Evolutionary conservation across 2,797 vertebrate genomes (phyloP), one percentile per base, ranked within the genome.

Genomic region (Dryobates pubescens): DNA sequence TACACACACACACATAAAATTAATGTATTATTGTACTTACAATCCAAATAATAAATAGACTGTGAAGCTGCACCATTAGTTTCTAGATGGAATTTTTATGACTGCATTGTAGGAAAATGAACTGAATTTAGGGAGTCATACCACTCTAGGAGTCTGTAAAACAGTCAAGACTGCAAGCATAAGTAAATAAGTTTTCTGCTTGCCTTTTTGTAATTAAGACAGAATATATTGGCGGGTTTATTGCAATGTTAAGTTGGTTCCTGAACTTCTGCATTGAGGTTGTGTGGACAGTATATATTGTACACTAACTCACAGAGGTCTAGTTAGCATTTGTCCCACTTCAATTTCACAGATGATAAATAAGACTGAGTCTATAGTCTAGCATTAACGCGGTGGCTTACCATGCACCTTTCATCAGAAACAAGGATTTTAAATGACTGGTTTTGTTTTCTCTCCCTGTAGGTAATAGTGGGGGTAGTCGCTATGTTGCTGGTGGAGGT

Each of bases 401-500:
- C 87, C 70, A 38, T 41, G 18, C 84, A 36, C 10, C 6, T 61
- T 57, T 90, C 47, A 38, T 82, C 17, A 59, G 32, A 75, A 83
- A 45, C 43, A 27, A 51, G 29, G 13, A 26, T 73, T 65, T 83
- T 51, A 64, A 47, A 69, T 72, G 38, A 17, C 19, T 53, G 12
- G 8, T 9, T 24, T 56, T 74, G 12, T 53, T 49, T 53, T 45
- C 17, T 45, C 6, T 71, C 63, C 16, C 45, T 88, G 3, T 71
- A 98, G 98, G 98, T 67, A 98, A 96, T 92, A 97, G 58, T 19
- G 98, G 95, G 18, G 97, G 94, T 54, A 98, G 92, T 86, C 98
- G 99, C 47, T 99, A 98, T 13, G 97, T 90, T 27, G 98, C 96
- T 3, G 98, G 97, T 17, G 98, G 93, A 0, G 98, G 97, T 14